Base-by-base conservation (phyloP, 1,140 invertebrate species). In the Drosophila punjabiensis region DNA sequence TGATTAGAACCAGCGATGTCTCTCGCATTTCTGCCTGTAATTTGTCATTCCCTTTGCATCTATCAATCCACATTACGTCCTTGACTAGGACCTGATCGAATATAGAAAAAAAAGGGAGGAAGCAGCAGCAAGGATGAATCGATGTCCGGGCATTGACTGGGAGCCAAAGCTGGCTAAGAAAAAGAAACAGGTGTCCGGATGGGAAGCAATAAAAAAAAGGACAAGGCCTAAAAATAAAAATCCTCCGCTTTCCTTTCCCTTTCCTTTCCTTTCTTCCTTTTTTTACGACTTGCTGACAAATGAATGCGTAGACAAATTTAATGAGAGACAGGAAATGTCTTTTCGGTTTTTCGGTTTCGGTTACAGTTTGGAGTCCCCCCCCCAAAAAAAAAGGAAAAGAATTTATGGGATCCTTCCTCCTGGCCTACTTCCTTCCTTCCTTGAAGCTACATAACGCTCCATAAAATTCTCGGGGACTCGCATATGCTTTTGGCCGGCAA, bases 251-350 rank as follows among this genome's bases (percentile, higher is more conserved):
- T 50, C 30, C 64, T 60, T 58, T 62, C 77, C 77, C 83, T 84
- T 16, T 14, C 18, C 7, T 14, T 20, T 10, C 3, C 4, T 8
- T 45, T 2, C 43, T 7, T 65, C 70, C 73, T 81, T 73, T 60
- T 68, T 89, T 88, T 88, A 88, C 85, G 85, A 89, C 85, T 85
- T 89, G 85, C 85, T 89, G 85, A 89, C 85, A 88, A 88, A 89
- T 89, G 86, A 88, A 88, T 79, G 85, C 85, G 85, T 88, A 84
- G 81, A 88, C 85, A 88, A 88, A 88, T 88, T 89, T 88, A 88
- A 88, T 88, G 85, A 89, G 81, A 68, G 81, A 32, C 85, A 58
- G 85, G 85, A 88, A 88, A 84, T 88, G 81, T 89, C 85, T 81
- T 89, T 88, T 68, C 70, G 67, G 75, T 84, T 88, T 55, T 66